Conservation (phyloP, 2,888 invertebrate genomes). For the Zootermopsis nevadensis region DNA sequence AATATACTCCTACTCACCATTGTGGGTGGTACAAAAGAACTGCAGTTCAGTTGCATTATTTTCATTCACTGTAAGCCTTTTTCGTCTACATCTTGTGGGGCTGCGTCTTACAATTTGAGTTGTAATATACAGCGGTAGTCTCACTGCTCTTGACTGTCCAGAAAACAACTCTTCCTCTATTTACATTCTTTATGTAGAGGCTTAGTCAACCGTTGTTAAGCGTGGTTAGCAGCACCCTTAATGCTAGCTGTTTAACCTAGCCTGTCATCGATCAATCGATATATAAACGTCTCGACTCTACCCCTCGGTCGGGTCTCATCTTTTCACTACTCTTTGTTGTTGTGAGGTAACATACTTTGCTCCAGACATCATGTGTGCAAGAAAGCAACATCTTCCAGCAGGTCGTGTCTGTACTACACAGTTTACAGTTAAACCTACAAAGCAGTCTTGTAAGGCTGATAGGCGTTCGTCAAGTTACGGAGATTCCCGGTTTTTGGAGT, state of each 20-base stretch:
- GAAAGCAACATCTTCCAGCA: neutral
- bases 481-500: no score
- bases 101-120: no score
- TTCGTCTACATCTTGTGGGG: no score
- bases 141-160: neutral
- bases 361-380: neutral
- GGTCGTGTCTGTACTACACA: neutral
- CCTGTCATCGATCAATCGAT: conserved; percentile 15
- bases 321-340: neutral
- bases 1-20: no score
- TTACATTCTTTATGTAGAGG: neutral
- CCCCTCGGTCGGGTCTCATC: neutral
- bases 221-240: neutral
- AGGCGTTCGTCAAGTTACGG: no score
- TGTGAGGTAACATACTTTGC: neutral
- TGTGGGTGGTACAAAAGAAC: no score
- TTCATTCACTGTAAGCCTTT: no score
- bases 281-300: neutral
- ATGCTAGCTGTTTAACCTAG: neutral
- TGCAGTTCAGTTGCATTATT: no score
- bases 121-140: no score
- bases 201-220: neutral
- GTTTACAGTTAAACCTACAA: no score
- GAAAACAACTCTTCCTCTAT: neutral
- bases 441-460: no score